Evolutionary conservation across 2,888 invertebrate genomes (phyloP), one percentile per base, ranked within the genome.

Genomic region (Chelonus formosanus): DNA sequence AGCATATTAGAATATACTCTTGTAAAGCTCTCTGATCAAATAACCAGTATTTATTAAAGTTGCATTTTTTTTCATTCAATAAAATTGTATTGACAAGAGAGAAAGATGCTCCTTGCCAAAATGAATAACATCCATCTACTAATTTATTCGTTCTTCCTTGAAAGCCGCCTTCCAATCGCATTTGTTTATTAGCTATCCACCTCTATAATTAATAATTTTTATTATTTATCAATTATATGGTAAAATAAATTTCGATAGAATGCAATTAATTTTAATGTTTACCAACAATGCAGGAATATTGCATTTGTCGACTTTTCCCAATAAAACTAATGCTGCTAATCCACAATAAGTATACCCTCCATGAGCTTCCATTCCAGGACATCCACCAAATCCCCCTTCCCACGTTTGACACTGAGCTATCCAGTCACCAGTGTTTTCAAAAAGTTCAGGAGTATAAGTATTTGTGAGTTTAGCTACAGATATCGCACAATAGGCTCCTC

Each of bases 331-430:
- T 1, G 95, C 90, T 61, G 98, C 97, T 70, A 98, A 88, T 0
- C 95, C 98, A 88, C 99, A 99, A 85, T 96, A 99, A 1, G 98
- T 92, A 85, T 99, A 99, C n/a, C 99, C 99, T 3, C 99, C 99
- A 86, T 99, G 99, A 4, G 99, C 98, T 85, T 99, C 99, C 89
- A 96, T 90, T 5, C 95, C 96, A 0, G 96, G 96, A 73, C 89
- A 92, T 0, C 97, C 98, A 47, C 93, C 94, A 87, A 99, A 99
- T 0, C 99, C 99, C 52, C 99, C 99, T 86, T 99, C 99, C 86
- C 98, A 99, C 0, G 97, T 97, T 85, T 99, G 98, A 86, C 98
- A 98, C 88, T 88, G 87, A 40, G 92, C 89, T 76, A 99, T 91
- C 98, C 98, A 99, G 78, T 96, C 93, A 0, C 94, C 93, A 7